Conservation (phyloP, 37 sponge, comb jelly and placozoan species). For the Dysidea cf. avara region DNA sequence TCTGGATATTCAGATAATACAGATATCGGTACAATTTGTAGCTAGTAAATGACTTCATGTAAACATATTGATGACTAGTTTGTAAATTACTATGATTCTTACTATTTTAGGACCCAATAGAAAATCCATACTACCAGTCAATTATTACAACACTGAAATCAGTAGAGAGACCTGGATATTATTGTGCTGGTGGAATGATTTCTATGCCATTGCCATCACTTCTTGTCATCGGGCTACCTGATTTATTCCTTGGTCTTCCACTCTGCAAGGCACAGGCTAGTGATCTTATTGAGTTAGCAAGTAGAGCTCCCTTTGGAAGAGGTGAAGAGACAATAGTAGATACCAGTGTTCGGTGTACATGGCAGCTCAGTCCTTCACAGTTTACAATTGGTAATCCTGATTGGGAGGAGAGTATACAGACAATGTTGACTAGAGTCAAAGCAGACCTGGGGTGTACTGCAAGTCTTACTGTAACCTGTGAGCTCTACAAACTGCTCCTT, state of each 20-base stretch:
- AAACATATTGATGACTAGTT: too few species aligned
- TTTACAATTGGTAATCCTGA: conserved; percentile 5
- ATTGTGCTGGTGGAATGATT: conserved; percentile 12
- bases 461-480: neutral
- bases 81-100: too few species aligned
- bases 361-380: conserved; percentile 28
- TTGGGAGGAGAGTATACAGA: too few species aligned
- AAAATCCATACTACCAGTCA: too few species aligned
- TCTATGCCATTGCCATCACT: conserved; percentile 13
- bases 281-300: too few species aligned
- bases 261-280: neutral
- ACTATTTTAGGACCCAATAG: too few species aligned
- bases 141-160: too few species aligned
- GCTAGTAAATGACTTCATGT: too few species aligned
- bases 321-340: conserved; percentile 28
- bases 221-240: neutral
- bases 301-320: too few species aligned
- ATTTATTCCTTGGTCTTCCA: conserved; percentile 11
- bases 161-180: conserved; percentile 17
- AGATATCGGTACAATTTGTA: too few species aligned
- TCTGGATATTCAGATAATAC: too few species aligned
- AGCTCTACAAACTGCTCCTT: conserved; percentile 48
- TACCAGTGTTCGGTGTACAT: conserved; percentile 8
- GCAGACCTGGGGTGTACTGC: conserved; percentile 19
- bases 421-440: neutral